These are phyloP conservation scores for Muscicapa comitata DNA, from an alignment of 2,797 vertebrate genomes.

Conservation along the genomic window DNA sequence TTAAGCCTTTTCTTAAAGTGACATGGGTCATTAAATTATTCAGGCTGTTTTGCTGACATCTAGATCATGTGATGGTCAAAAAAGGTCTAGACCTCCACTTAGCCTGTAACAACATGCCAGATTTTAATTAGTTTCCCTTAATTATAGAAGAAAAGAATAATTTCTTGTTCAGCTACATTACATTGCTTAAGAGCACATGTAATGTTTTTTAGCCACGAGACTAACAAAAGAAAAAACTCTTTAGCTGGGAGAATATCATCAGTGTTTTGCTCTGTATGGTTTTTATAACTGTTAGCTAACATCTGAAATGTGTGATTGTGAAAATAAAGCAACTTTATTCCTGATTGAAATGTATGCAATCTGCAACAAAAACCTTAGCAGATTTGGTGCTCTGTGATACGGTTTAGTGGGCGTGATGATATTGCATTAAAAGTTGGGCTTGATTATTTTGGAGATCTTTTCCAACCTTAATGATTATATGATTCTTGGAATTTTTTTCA, in stretches of 20 bases:
- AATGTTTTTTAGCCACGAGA: neutral
- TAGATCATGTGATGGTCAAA: neutral
- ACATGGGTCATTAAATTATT: neutral
- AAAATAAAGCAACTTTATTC: neutral
- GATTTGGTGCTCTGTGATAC: rapidly evolving
- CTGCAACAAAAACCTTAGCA: neutral
- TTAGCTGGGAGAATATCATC: neutral
- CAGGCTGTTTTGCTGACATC: neutral
- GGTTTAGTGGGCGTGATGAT: neutral
- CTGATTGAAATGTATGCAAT: neutral
- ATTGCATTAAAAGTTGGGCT: neutral
- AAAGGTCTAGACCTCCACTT: neutral
- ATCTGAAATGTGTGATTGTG: neutral
- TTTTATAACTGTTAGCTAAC: neutral
- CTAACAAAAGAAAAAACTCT: neutral
- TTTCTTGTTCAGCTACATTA: neutral
- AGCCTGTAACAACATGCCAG: neutral
- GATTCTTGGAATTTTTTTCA: neutral
- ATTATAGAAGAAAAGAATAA: neutral
- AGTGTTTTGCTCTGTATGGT: too few species aligned
- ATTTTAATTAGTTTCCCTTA: neutral
- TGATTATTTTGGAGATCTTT: neutral
- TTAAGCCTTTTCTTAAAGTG: neutral
- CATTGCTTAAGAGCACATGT: neutral
- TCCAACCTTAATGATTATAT: neutral